Base-by-base conservation (phyloP, 1,140 invertebrate genomes). In the Pachyrhynchus sulphureomaculatus region DNA sequence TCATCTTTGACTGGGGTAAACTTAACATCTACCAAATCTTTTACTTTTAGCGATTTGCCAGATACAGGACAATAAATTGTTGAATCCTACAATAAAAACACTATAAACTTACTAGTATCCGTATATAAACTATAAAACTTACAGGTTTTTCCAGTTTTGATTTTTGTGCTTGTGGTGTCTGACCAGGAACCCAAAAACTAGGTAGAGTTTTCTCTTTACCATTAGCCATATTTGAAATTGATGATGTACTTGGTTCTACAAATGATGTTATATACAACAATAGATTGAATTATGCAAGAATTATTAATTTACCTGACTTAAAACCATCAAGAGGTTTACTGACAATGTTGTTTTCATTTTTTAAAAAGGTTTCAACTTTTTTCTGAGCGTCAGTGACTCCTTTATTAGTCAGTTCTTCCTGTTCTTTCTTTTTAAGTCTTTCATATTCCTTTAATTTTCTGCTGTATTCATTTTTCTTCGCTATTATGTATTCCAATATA, bases 161-260 rank as follows among this genome's bases (percentile, higher is more conserved):
- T 68, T 84, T 78, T 68, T 90, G 89, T 1, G 90, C 88, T 72
- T 90, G 85, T 0, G 95, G 95, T n/a, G 95, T 91, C 71, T 96
- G 86, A 1, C 91, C 90, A 8, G 97, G 96, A 56, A 99, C 86
- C 97, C 97, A 99, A 78, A 99, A 99, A 80, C 94, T 97, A 0
- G 95, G 95, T 32, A 99, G 79, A 18, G 47, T 34, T 61, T 87
- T 93, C 20, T 81, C 77, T 32, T 75, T 73, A 0, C 83, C 84
- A 65, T 81, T 79, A 4, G 77, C 74, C 89, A 93, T 92, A 68
- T 93, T 93, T 1, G 89, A 92, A 39, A 93, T 85, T 0, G 88
- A 87, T 12, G 77, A 66, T 32, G 63, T 55, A 37, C 66, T 54
- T 44, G 71, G 68, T 45, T 69, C 63, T 60, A 44, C 13, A 51